Evolutionary conservation across 2,888 invertebrate genomes (phyloP), one percentile per base, ranked within the genome.

Genomic region (Scrobipalpa atriplicella): DNA sequence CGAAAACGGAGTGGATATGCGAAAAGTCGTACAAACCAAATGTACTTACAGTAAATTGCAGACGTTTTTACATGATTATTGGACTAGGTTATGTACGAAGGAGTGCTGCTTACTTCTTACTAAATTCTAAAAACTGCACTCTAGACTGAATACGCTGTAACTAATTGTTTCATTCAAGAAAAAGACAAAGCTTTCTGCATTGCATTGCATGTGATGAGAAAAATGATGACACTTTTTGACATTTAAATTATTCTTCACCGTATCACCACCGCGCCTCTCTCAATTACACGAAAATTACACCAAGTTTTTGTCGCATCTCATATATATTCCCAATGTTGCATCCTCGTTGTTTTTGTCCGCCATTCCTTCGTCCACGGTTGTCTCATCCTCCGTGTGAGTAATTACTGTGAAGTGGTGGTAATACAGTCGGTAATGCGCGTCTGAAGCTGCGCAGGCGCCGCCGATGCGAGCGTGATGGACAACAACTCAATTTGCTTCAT

Each of bases 401-500:
- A 43, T 43, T 29, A 5, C 29, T 29, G 47, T n/a, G 47, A n/a
- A 51, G 62, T 29, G 47, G 62, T 29, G 38, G 58, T 38, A 38
- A 58, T 36, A 8, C 16, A 16, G 36, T 38, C 16, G 43, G 62
- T 62, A 47, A 43, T 43, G 62, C 16, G 19, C 41, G 41, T 16
- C 36, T 39, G 41, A 38, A 7, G 38, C 38, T 73, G 75, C 75
- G 80, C 76, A 74, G 80, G 79, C 76, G 75, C 75, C 76, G 75
- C 75, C 72, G 69, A 67, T 66, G 69, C 71, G 62, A 47, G 29
- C 73, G 69, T 69, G 79, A 81, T 80, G 79, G 80, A 79, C 81
- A 77, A 85, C 83, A 75, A 76, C 84, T 86, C 83, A 86, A 87
- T 88, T 84, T 83, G 76, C 78, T 76, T 72, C 77, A 68, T 78